A percentile compares a stretch with the other conserved stretches of the same genome.
Evolutionary conservation across 53 echinoderm and acorn worm species (phyloP).

Genomic region (Crossaster papposus): DNA sequence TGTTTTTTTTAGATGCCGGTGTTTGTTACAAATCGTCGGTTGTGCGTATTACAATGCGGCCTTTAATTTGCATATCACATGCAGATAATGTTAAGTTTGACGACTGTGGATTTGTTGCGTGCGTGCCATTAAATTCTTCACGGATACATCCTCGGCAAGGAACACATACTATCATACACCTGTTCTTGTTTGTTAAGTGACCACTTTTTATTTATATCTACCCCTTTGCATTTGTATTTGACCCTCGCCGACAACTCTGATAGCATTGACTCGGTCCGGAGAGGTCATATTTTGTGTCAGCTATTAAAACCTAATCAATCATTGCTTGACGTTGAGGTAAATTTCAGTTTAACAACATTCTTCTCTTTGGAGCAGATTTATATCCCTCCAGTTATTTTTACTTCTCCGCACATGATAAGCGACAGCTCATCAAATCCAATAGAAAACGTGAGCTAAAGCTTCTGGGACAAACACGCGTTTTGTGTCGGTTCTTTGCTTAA

Average conservation of each 20-base stretch:
- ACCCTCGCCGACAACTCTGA: not conserved
- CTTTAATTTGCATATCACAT: not conserved
- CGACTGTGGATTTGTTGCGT: not conserved
- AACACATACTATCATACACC: not conserved
- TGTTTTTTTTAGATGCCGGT: too few species aligned
- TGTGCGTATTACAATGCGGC: not conserved
- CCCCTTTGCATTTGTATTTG: not conserved
- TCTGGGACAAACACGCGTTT: too few species aligned
- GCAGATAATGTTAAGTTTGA: not conserved
- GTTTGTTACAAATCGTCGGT: not conserved
- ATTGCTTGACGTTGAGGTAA: not conserved
- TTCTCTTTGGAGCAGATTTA: not conserved
- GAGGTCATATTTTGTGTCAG: constrained; percentile 1
- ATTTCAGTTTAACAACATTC: not conserved
- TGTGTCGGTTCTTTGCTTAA: too few species aligned
- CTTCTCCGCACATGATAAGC: too few species aligned
- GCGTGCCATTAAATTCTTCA: not conserved
- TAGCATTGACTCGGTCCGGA: constrained; percentile 10
- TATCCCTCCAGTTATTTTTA: not conserved
- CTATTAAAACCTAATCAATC: constrained; percentile 41
- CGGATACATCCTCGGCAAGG: not conserved
- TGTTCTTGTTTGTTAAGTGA: not conserved
- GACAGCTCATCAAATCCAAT: too few species aligned
- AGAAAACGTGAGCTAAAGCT: too few species aligned
- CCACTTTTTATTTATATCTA: not conserved